Evolutionary conservation across 2,113 vertebrate species (phyloP).

Genomic region (Brachionichthys hirsutus): DNA sequence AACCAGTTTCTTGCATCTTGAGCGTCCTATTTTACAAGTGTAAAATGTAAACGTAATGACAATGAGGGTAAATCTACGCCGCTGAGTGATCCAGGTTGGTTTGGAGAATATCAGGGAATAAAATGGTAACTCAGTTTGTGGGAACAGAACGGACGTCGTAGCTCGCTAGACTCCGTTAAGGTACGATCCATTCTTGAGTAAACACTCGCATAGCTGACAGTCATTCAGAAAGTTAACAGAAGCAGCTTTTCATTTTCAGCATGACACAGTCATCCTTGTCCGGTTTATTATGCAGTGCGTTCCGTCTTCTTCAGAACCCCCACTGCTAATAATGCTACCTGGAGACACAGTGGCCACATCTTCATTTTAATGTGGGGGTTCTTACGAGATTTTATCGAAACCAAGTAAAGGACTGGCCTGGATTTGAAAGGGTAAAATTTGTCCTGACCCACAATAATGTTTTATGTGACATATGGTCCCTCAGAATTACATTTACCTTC

Average conservation of each 20-base stretch:
- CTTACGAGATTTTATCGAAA: no score
- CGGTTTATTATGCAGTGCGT: constrained; percentile 20
- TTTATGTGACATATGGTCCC: no score
- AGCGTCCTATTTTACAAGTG: constrained; percentile 8
- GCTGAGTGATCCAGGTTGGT: background rate
- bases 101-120: constrained; percentile 3
- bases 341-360: constrained; percentile 58
- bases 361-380: constrained; percentile 45
- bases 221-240: constrained; percentile 33
- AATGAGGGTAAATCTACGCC: constrained; percentile 5
- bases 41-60: constrained; percentile 17
- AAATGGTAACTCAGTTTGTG: constrained; percentile 6
- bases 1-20: constrained; percentile 1
- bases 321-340: constrained; percentile 52
- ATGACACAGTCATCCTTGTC: constrained; percentile 21
- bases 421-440: no score
- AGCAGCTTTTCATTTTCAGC: constrained; percentile 22
- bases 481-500: no score
- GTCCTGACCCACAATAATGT: no score
- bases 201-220: constrained; percentile 13
- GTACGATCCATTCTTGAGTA: constrained; percentile 12
- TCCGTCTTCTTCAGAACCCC: constrained; percentile 36
- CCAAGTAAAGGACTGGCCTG: no score
- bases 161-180: constrained; percentile 11
- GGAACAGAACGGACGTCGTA: constrained; percentile 1